Evolutionary conservation across 1,140 invertebrate species (phyloP), one percentile per base, ranked within the genome.

Genomic region (Ephestia elutella): DNA sequence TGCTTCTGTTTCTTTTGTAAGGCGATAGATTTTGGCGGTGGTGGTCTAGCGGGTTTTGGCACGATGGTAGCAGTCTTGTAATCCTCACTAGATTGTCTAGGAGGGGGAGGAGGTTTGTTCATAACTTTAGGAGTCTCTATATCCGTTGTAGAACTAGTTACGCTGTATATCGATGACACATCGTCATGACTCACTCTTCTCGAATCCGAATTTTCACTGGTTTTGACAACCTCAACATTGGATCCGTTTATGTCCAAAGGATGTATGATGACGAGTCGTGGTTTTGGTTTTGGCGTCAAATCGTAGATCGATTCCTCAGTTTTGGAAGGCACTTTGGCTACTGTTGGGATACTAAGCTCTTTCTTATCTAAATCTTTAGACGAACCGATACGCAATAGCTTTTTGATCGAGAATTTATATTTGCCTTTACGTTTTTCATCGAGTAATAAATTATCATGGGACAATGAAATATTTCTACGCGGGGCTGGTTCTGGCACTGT

Each of bases 181-280:
- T 89, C 74, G 69, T 91, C 67, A 60, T 87, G 82, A 73, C 79
- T 82, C 66, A 85, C 67, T 28, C 89, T 78, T 50, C 90, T 86
- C 13, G 90, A 78, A 35, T 79, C 85, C 15, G 78, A 83, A 35
- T 80, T 72, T 63, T 90, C 85, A 69, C 92, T 91, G 49, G 91
- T 90, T 69, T 92, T 92, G 38, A 96, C 90, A 1, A 96, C 94
- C 74, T 96, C 93, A 0, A 95, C 94, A 18, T 89, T 93, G 2
- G 93, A 92, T 10, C 94, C 94, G 80, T 96, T 95, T 15, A 96
- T 90, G 68, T 97, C 95, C 55, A 95, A 87, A 11, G 96, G 96
- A 90, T 97, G 96, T 64, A 97, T 95, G 53, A 97, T 97, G 49
- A 96, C 94, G 9, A 95, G 86, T 17, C 94, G 90, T 0, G 93